phyloP scores from a whole-genome alignment of 2,113 vertebrate species.

The Actinemys pallida region DNA sequence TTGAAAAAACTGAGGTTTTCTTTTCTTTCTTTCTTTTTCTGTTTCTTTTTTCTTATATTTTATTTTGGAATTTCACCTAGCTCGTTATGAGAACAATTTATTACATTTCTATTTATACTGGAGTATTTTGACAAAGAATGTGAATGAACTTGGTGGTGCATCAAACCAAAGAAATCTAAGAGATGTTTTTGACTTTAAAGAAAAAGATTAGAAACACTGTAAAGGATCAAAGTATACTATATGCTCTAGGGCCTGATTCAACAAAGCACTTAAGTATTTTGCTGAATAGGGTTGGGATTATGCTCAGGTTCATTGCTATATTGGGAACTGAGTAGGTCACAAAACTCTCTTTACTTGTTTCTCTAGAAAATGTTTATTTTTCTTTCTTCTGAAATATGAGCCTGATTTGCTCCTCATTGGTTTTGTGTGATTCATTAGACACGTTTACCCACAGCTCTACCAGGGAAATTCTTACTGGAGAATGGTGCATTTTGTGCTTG shows the following conservation, averaged over 20 bases:
- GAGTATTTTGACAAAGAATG: constrained; percentile 47
- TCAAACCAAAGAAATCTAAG: constrained; percentile 42
- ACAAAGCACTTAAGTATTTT: constrained; percentile 16
- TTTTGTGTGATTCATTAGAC: neutral
- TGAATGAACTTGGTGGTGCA: constrained; percentile 43
- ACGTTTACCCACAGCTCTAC: neutral
- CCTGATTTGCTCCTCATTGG: neutral
- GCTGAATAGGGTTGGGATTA: neutral
- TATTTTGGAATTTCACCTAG: constrained; percentile 54
- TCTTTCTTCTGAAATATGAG: neutral
- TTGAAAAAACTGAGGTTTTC: neutral
- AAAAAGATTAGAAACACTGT: constrained; percentile 11
- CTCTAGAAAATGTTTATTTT: neutral
- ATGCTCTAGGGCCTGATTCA: constrained; percentile 27
- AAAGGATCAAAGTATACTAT: constrained; percentile 50
- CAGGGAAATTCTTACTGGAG: neutral
- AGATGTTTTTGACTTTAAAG: constrained; percentile 39
- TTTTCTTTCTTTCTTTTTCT: neutral
- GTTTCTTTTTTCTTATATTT: constrained; percentile 54
- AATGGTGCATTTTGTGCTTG: neutral
- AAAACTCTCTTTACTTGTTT: neutral
- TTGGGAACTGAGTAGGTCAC: neutral
- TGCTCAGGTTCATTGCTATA: neutral
- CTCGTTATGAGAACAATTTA: constrained; percentile 62
- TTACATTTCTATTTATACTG: constrained; percentile 39